phyloP scores from a whole-genome alignment of 2,113 vertebrate species.

The Chlamydotis undulata region DNA sequence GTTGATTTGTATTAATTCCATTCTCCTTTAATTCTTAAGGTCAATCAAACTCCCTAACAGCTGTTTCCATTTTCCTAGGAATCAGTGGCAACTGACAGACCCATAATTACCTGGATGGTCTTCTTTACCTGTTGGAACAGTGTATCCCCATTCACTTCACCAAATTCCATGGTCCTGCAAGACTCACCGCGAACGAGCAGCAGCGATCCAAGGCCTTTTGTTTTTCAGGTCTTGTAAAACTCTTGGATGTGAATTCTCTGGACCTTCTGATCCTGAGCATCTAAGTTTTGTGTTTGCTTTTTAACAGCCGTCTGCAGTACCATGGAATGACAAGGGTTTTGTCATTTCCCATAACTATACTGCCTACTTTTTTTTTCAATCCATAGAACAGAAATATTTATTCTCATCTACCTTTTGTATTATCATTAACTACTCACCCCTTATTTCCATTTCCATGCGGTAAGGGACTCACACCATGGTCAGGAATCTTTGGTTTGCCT shows the following conservation, averaged over 20 bases:
- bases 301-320: neutral
- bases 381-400: neutral
- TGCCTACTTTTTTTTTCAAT: neutral
- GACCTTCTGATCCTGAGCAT: accelerated
- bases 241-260: neutral
- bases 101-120: neutral
- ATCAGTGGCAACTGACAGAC: neutral
- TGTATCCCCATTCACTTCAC: neutral
- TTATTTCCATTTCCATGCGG: neutral
- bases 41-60: neutral
- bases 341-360: neutral
- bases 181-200: neutral
- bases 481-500: neutral
- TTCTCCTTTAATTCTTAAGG: neutral
- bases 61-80: neutral
- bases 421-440: neutral
- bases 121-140: neutral
- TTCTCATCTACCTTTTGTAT: neutral
- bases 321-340: neutral
- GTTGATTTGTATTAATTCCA: neutral
- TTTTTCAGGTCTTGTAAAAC: neutral
- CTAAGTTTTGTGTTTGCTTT: neutral
- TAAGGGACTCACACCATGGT: accelerated
- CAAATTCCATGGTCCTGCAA: neutral
- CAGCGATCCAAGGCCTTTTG: neutral